These are phyloP conservation scores for Synanthedon andrenaeformis DNA, from an alignment of 2,888 invertebrate genomes.

Conservation along the genomic window DNA sequence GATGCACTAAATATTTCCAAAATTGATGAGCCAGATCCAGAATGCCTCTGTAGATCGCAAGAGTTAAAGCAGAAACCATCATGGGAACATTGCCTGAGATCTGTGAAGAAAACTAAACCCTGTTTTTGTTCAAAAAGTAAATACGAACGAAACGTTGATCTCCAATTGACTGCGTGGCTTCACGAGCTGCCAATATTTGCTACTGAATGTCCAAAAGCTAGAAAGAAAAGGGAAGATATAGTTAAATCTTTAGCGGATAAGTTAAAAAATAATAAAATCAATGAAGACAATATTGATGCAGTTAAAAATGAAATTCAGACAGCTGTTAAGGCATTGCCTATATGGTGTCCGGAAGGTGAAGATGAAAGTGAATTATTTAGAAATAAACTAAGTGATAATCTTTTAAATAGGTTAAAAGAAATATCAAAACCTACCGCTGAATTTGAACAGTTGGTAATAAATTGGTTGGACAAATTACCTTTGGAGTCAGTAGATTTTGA, in stretches of 20 bases:
- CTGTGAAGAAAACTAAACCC: too few relatives aligned
- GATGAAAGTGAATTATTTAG: slow-evolving; percentile 17
- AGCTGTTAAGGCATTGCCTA: slow-evolving; percentile 21
- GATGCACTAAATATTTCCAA: neutral
- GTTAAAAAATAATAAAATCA: slow-evolving; percentile 13
- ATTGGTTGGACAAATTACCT: slow-evolving; percentile 13
- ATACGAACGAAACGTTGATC: slow-evolving; percentile 7
- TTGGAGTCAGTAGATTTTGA: slow-evolving; percentile 8
- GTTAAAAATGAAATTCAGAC: slow-evolving; percentile 14
- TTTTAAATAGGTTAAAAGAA: slow-evolving; percentile 11
- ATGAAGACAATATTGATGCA: slow-evolving; percentile 13
- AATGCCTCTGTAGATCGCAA: neutral
- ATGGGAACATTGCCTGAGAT: too few relatives aligned
- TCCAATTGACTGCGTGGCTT: slow-evolving; percentile 22
- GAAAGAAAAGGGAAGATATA: slow-evolving; percentile 13
- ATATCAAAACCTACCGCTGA: slow-evolving; percentile 10
- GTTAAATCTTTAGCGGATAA: slow-evolving; percentile 14
- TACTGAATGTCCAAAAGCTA: slow-evolving; percentile 15
- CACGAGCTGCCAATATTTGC: slow-evolving; percentile 22
- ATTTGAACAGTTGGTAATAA: slow-evolving; percentile 10
- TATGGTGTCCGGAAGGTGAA: slow-evolving; percentile 25
- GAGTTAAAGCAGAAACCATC: too few relatives aligned
- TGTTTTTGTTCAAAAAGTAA: neutral
- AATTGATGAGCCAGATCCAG: neutral
- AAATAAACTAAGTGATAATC: slow-evolving; percentile 15